Conservation (phyloP, 2,888 invertebrate genomes). For the Cataglyphis albicans region DNA sequence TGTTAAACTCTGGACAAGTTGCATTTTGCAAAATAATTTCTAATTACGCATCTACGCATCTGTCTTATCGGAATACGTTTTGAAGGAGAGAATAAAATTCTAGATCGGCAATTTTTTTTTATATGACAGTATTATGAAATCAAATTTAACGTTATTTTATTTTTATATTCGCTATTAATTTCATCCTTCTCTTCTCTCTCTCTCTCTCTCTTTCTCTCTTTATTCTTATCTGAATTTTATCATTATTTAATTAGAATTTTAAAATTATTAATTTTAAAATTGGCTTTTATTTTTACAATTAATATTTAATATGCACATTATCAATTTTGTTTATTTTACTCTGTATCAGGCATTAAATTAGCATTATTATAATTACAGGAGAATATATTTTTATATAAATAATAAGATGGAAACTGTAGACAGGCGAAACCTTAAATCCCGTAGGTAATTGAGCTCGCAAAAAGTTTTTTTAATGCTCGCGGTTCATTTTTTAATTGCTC, state of each 20-base stretch:
- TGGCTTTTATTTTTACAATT: neutral
- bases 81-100: neutral
- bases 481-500: conserved; percentile 48
- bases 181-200: neutral
- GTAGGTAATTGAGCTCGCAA: conserved; percentile 41
- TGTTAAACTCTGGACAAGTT: conserved; percentile 8
- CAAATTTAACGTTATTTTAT: neutral
- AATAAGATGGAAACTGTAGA: conserved; percentile 13
- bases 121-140: neutral
- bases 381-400: neutral
- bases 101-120: neutral
- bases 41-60: neutral
- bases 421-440: conserved; percentile 18
- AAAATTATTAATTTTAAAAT: neutral
- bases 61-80: neutral
- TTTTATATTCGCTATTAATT: neutral
- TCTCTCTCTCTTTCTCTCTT: too few relatives aligned
- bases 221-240: neutral
- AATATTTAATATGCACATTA: neutral
- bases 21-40: conserved; percentile 16
- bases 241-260: neutral
- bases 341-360: neutral
- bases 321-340: neutral
- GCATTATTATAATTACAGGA: neutral
- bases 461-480: conserved; percentile 35